Base-by-base conservation (phyloP, 1,140 invertebrate species). In the Popillia japonica region DNA sequence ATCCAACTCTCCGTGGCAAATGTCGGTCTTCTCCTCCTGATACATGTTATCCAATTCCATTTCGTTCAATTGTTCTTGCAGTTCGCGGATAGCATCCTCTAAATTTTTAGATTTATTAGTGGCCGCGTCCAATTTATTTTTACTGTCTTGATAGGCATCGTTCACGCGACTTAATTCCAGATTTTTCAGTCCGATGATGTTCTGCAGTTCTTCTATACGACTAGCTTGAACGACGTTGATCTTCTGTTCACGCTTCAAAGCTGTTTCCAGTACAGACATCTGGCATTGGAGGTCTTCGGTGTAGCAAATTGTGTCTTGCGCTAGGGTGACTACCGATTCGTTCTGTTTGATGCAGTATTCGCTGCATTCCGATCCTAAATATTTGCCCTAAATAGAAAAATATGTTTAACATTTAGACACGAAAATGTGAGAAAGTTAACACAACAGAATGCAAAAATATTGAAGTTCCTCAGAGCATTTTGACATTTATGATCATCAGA, bases 161-260 rank as follows among this genome's bases (percentile, higher is more conserved):
- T 48, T 76, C 14, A 20, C 11, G 3, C 41, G 23, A 11, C 10
- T 34, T 4, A 76, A 4, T 55, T 76, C 75, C 10, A 76, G 10
- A 23, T 68, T 78, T 40, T 78, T 74, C 7, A 20, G 0, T n/a
- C 77, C 48, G 41, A 78, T 20, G 7, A 74, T 78, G 17, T 55
- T 14, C 34, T 78, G 77, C 3, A 78, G 42, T 73, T 78, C 77
- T 34, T 78, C 77, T 14, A 74, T 78, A 3, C 68, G 68, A 23
- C 17, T 48, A n/a, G 72, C n/a, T 9, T 78, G 41, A 4, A 74
- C 42, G 6, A 34, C 7, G 44, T 74, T 78, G 9, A 78, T 48
- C 14, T 78, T 73, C 42, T 48, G 17, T 34, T 78, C 77, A 17
- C 72, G 72, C 34, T 40, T 41, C 72, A 78, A 72, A 0, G 61